These are phyloP conservation scores for Archilochus colubris DNA, from an alignment of 2,113 vertebrate species.

Conservation along the genomic window DNA sequence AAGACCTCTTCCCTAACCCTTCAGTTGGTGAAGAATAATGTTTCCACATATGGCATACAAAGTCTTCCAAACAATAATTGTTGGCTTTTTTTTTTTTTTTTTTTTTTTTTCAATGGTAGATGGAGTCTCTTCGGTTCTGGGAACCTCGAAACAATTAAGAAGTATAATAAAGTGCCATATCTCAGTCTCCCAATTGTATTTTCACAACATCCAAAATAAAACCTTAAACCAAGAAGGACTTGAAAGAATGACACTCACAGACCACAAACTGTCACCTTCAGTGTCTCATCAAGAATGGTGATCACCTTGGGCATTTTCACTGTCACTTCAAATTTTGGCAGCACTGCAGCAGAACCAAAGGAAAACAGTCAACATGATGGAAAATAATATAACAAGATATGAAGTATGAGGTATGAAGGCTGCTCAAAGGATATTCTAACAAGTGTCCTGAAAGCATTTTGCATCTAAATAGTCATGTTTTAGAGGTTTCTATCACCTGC, in stretches of 20 bases:
- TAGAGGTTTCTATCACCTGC: neutral
- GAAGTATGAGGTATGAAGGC: neutral
- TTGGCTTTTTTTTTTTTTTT: neutral
- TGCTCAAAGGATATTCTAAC: neutral
- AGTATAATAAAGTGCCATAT: neutral
- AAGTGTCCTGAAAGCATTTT: neutral
- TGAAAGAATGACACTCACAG: slow-evolving; percentile 66
- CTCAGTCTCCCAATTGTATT: neutral
- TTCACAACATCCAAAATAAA: neutral
- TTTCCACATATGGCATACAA: neutral
- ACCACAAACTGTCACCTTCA: slow-evolving; percentile 71
- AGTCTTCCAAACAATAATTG: neutral
- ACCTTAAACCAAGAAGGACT: neutral
- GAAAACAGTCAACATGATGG: neutral
- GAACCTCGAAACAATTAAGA: neutral
- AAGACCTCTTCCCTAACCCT: neutral
- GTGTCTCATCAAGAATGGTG: slow-evolving; percentile 66
- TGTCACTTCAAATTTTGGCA: slow-evolving; percentile 76
- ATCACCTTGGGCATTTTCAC: slow-evolving; percentile 70
- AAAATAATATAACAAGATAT: neutral
- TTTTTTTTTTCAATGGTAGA: neutral
- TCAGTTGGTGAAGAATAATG: neutral
- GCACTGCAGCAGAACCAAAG: slow-evolving; percentile 62
- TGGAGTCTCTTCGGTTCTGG: neutral
- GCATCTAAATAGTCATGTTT: neutral